Percentiles rank a stretch among this genome's conserved stretches.
phyloP scores from a whole-genome alignment of 2,888 invertebrate species.

The Xestobium rufovillosum region DNA sequence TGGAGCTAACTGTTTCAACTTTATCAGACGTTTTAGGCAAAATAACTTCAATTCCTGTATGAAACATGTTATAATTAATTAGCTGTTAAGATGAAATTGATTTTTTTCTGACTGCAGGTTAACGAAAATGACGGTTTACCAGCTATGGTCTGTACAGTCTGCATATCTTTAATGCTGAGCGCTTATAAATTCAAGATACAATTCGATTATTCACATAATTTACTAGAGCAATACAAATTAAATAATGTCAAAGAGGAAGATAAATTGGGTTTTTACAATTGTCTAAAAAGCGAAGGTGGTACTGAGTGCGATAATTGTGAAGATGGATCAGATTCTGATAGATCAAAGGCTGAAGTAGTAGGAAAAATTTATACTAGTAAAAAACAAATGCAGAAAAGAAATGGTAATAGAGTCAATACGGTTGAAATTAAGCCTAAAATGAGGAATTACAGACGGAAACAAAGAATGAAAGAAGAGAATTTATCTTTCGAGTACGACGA shows the following conservation, averaged over 20 bases:
- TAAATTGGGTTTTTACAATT: too few relatives aligned
- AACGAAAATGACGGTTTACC: neutral
- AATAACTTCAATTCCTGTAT: conserved; percentile 1
- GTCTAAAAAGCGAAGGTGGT: too few relatives aligned
- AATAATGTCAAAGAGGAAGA: too few relatives aligned
- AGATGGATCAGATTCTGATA: too few relatives aligned
- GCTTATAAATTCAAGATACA: conserved; percentile 1
- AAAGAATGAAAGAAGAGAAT: too few relatives aligned
- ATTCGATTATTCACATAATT: neutral
- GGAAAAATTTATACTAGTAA: too few relatives aligned
- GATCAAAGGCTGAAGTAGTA: too few relatives aligned
- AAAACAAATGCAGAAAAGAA: too few relatives aligned
- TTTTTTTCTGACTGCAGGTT: neutral
- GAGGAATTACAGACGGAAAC: conserved; percentile 1
- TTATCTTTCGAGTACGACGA: too few relatives aligned
- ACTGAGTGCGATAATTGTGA: too few relatives aligned
- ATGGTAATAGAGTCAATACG: too few relatives aligned
- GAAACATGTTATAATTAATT: neutral
- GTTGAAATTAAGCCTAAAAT: neutral
- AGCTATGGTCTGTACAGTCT: neutral
- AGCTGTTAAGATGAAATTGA: too few relatives aligned
- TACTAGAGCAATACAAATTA: neutral
- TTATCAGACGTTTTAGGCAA: neutral
- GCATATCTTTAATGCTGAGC: neutral
- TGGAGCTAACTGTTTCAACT: neutral